Evolutionary conservation across 2,797 vertebrate species (phyloP).

Genomic region (Pseudochromis fuscus): DNA sequence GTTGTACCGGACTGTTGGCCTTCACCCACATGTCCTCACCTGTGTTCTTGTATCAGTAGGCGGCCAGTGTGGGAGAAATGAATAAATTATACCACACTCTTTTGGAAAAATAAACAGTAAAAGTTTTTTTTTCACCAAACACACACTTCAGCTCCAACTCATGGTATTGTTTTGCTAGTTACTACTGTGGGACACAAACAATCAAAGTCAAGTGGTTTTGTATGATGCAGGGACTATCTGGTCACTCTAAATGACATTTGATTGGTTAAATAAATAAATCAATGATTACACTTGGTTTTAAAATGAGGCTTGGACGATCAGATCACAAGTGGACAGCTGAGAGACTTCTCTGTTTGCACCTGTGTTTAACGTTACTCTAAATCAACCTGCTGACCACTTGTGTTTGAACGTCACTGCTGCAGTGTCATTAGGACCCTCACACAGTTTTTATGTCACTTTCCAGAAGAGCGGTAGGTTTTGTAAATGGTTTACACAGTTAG

Average conservation of each 20-base stretch:
- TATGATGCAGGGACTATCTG: background rate
- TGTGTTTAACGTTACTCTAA: too few species aligned
- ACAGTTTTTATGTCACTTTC: too few species aligned
- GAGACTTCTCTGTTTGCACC: too few species aligned
- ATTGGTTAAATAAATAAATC: background rate
- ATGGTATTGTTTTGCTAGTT: background rate
- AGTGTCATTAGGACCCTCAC: too few species aligned
- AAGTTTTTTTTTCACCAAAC: conserved; percentile 32
- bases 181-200: background rate
- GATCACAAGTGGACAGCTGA: too few species aligned
- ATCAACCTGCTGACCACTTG: too few species aligned
- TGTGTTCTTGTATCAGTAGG: conserved; percentile 40
- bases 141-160: background rate
- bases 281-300: too few species aligned
- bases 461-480: too few species aligned
- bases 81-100: conserved; percentile 47
- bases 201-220: background rate
- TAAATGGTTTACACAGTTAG: too few species aligned
- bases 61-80: conserved; percentile 41
- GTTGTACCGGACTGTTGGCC: conserved; percentile 21
- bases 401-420: too few species aligned
- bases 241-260: background rate
- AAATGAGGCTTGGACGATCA: too few species aligned
- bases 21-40: conserved; percentile 50
- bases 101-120: conserved; percentile 46